Evolutionary conservation across 1,140 invertebrate genomes (phyloP).

Genomic region (Dreissena polymorpha): DNA sequence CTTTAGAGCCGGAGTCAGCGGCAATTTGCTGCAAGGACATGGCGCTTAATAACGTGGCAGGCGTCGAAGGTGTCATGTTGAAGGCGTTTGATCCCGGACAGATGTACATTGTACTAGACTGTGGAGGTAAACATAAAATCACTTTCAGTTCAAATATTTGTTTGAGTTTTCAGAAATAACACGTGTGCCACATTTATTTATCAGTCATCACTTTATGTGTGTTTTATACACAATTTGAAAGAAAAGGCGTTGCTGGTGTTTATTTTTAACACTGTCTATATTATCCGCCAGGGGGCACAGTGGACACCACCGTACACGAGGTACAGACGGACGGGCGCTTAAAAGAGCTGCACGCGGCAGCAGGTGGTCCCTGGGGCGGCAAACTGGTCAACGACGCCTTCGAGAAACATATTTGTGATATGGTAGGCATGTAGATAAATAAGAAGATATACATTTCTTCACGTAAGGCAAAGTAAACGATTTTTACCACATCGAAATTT

Average conservation of each 20-base stretch:
- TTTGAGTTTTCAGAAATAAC: too few species aligned
- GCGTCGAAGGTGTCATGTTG: constrained; percentile 33
- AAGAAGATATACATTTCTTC: too few species aligned
- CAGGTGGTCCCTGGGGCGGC: constrained; percentile 42
- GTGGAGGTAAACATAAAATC: constrained; percentile 27
- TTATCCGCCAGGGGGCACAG: constrained; percentile 31
- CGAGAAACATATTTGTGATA: constrained; percentile 3
- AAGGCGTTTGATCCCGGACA: constrained; percentile 49
- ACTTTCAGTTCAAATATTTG: neutral
- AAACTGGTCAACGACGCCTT: constrained; percentile 32
- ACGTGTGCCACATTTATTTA: too few species aligned
- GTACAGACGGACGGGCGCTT: constrained; percentile 12
- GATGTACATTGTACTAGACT: constrained; percentile 44
- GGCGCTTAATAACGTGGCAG: constrained; percentile 14
- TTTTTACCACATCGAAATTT: too few species aligned
- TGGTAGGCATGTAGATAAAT: neutral
- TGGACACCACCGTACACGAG: constrained; percentile 41
- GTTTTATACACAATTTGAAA: too few species aligned
- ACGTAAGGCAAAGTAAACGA: too few species aligned
- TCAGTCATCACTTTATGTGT: too few species aligned
- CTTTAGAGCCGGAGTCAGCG: constrained; percentile 42
- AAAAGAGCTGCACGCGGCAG: constrained; percentile 43
- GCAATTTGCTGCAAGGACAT: constrained; percentile 49
- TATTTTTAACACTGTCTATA: neutral
- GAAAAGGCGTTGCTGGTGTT: too few species aligned